phyloP scores from a whole-genome alignment of 2,113 vertebrate species.

The Colossoma macropomum region DNA sequence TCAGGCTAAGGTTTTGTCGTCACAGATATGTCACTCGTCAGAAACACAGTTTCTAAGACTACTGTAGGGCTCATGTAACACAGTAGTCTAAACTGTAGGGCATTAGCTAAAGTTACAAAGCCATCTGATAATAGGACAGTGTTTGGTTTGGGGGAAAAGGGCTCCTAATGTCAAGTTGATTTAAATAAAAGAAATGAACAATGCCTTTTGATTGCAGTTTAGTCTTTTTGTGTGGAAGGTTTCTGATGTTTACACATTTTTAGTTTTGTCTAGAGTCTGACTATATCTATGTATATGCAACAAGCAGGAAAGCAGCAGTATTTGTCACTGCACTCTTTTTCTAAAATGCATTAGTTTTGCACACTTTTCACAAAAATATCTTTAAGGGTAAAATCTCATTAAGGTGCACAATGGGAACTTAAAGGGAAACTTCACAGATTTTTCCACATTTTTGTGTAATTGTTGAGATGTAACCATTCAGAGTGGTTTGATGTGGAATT shows the following conservation, averaged over 20 bases:
- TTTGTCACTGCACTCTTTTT: too few species aligned
- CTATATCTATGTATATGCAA: too few species aligned
- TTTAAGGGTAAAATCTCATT: too few species aligned
- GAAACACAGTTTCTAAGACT: constrained; percentile 6
- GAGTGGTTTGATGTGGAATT: too few species aligned
- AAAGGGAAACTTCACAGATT: too few species aligned
- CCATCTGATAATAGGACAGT: constrained; percentile 15
- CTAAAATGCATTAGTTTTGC: too few species aligned
- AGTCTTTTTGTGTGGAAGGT: not conserved
- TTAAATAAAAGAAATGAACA: constrained; percentile 53
- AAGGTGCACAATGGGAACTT: too few species aligned
- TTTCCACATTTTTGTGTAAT: too few species aligned
- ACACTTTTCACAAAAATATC: too few species aligned
- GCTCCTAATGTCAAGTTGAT: constrained; percentile 32
- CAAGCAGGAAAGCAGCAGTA: too few species aligned
- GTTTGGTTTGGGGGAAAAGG: constrained; percentile 5
- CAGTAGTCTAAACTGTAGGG: constrained; percentile 4
- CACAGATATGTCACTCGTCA: not conserved
- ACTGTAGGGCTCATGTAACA: constrained; percentile 5
- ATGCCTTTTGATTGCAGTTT: not conserved
- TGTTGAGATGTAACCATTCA: too few species aligned
- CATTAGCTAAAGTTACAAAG: constrained; percentile 19
- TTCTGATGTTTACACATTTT: not conserved
- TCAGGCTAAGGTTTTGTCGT: not conserved
- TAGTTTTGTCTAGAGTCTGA: too few species aligned